Evolutionary conservation across 1,140 invertebrate genomes (phyloP), one percentile per base, ranked within the genome.

Genomic region (Apis laboriosa): DNA sequence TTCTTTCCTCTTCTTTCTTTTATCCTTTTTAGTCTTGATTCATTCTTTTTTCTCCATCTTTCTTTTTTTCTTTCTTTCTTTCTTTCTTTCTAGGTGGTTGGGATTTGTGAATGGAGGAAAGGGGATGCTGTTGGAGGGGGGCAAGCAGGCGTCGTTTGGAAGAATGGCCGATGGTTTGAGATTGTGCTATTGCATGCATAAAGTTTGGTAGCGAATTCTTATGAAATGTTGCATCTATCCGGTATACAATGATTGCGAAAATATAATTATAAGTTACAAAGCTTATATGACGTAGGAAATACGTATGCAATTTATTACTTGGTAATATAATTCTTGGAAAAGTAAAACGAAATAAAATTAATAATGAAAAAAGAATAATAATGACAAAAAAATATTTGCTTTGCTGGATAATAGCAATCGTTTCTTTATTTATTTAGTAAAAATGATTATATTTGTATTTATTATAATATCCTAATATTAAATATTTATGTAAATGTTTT

Each of bases 21-120:
- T 11, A 8, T 8, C 2, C 34, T n/a, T 15, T 13, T 51, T n/a
- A 2, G 12, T n/a, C 1, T 21, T 12, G 17, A 3, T 9, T 49
- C 43, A 4, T 67, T 11, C 19, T 67, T 67, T 49, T n/a, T 55
- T 55, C 9, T 17, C 9, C 19, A 21, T 67, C 12, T 11, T 4
- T 43, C 9, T 61, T 34, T 34, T 9, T 17, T 9, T 2, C 34
- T n/a, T 15, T 51, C 15, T 49, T 49, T 67, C 19, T 9, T 11
- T 15, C 0, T 21, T 49, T 4, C 19, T 49, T 67, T 21, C 13
- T 67, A 9, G 49, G 13, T 9, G 12, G 34, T 12, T 11, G 43
- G 19, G 11, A 43, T 9, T 70, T 24, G 67, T 51, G 67, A 70
- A 70, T 70, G 67, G 67, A 70, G 49, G 49, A 68, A 15, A 49